Base-by-base conservation (phyloP, 1,140 invertebrate species). In the Cydia strobilella region DNA sequence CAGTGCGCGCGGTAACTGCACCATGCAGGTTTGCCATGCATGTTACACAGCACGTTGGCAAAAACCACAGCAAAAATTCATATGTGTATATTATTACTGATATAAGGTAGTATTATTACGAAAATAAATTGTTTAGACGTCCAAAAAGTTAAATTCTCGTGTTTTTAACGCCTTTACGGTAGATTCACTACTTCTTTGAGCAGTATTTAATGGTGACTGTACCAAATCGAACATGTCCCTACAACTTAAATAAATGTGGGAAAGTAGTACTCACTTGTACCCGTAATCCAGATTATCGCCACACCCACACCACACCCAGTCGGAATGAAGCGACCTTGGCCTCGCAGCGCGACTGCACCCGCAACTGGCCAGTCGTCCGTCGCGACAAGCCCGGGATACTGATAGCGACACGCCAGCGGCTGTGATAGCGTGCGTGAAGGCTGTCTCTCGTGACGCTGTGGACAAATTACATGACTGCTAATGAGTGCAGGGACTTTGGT, bases 271-370 rank as follows among this genome's bases (percentile, higher is more conserved):
- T 95, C 91, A 97, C 96, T 97, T 97, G 94, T 99, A 99, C 66
- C 97, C 98, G 89, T 99, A 99, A 86, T 98, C 97, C 23, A 99
- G 94, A 93, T 99, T 98, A 87, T 99, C 98, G 0, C 98, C 98
- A 84, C 98, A 99, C 2, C 98, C 98, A n/a, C 97, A 98, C 98
- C 98, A 99, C 23, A 97, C 96, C 98, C 98, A 99, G 81, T 99
- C 97, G 39, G 94, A 94, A 76, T 97, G 95, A 4, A 99, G 93
- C 85, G 97, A 95, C 77, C 95, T 95, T 0, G 98, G 98, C 74
- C 98, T 90, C 3, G 94, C 91, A 7, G 96, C 96, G 18, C 95
- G 94, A 12, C 97, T 97, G 90, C 98, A 99, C 7, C 97, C 96
- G 89, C 98, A 99, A 7, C 96, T 97, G 4, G 96, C 94, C 20